These are phyloP conservation scores for Holothuria scabra DNA, from an alignment of 53 echinoderm and acorn worm species.

Conservation along the genomic window DNA sequence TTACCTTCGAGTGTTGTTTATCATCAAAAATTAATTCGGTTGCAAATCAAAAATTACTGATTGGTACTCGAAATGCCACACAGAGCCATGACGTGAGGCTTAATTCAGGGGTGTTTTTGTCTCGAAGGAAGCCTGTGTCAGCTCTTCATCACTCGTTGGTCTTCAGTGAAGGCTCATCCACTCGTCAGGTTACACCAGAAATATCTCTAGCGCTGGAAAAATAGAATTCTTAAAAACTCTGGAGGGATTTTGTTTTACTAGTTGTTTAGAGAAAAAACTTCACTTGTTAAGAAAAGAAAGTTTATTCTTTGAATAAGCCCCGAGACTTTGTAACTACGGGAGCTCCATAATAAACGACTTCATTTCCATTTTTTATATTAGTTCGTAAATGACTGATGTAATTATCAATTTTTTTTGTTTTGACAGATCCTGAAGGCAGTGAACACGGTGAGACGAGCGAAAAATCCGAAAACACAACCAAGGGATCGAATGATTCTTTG, in stretches of 20 bases:
- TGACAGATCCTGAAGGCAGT: constrained; percentile 32
- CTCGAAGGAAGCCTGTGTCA: constrained; percentile 33
- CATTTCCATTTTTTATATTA: too few relatives aligned
- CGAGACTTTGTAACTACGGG: too few relatives aligned
- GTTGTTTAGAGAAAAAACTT: too few relatives aligned
- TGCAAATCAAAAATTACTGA: constrained; percentile 38
- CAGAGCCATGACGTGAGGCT: constrained; percentile 26
- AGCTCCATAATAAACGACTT: too few relatives aligned
- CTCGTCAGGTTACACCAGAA: neutral
- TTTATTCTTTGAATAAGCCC: too few relatives aligned
- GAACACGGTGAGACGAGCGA: constrained; percentile 35
- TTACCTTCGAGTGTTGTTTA: constrained; percentile 29
- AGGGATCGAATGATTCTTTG: constrained; percentile 21
- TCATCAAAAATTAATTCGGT: constrained; percentile 30
- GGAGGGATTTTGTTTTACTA: too few relatives aligned
- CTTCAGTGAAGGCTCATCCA: constrained; percentile 3
- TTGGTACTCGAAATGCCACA: constrained; percentile 35
- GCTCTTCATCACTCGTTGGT: constrained; percentile 7
- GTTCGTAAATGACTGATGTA: too few relatives aligned
- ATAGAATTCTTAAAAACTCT: too few relatives aligned
- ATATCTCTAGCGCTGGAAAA: too few relatives aligned
- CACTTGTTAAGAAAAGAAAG: too few relatives aligned
- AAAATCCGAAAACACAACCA: constrained; percentile 16
- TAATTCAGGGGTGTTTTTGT: constrained; percentile 20
- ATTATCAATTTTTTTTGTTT: constrained; percentile 8